A percentile compares a stretch with the other conserved stretches of the same genome.
phyloP scores from a whole-genome alignment of 2,888 invertebrate species.

The Eupeodes luniger region DNA sequence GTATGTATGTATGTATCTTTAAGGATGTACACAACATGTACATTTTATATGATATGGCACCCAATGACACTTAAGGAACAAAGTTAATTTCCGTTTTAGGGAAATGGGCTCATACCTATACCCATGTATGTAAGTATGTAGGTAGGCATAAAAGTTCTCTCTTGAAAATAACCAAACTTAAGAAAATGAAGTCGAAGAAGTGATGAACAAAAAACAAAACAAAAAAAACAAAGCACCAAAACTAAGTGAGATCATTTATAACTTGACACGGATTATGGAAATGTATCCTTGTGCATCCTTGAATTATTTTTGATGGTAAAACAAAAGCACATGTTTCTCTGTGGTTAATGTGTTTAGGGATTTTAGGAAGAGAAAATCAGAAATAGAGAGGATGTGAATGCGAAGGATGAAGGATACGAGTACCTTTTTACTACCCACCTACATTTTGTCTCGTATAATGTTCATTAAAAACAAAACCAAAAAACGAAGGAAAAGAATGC shows the following conservation, averaged over 20 bases:
- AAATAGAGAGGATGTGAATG: neutral
- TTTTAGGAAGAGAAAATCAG: neutral
- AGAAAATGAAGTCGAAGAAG: neutral
- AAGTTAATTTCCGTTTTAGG: slow-evolving; percentile 69
- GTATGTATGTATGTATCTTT: neutral
- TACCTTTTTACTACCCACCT: neutral
- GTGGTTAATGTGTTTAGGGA: slow-evolving; percentile 32
- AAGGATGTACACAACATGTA: neutral
- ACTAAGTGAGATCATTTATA: slow-evolving; percentile 62
- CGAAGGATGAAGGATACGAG: neutral
- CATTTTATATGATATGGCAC: slow-evolving; percentile 33
- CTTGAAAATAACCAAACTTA: neutral
- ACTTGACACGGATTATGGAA: slow-evolving; percentile 38
- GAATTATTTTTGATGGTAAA: slow-evolving; percentile 33
- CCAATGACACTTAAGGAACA: slow-evolving; percentile 55
- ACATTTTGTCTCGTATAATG: neutral
- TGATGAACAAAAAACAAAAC: neutral
- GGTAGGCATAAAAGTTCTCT: neutral
- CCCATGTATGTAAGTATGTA: neutral
- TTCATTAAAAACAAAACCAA: slow-evolving; percentile 5
- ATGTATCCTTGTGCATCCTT: slow-evolving; percentile 45
- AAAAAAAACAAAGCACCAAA: neutral
- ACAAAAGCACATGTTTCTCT: slow-evolving; percentile 41
- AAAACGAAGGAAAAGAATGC: neutral
- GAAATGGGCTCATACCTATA: slow-evolving; percentile 28